Base-by-base conservation (phyloP, 2,888 invertebrate genomes). In the Drosophila paranaensis region DNA sequence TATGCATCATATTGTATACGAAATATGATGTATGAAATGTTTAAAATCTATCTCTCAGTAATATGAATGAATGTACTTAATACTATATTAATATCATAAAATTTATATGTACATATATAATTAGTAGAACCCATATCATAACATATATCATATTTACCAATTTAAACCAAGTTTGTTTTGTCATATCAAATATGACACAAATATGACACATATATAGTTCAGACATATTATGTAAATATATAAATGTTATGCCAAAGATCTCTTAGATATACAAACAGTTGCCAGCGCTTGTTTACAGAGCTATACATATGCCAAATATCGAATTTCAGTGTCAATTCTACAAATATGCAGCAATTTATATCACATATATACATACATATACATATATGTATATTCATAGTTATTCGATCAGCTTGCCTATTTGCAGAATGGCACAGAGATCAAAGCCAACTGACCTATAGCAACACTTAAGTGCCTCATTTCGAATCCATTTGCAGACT, bases 361-460 rank as follows among this genome's bases (percentile, higher is more conserved):
- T 46, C 14, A 27, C 9, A 33, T 9, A 30, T 30, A 42, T 20
- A 10, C 6, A 20, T 20, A 4, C 2, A 33, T 5, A 37, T 1
- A n/a, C 2, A n/a, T 14, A 27, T 2, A 16, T 33, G n/a, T 3
- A 6, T 25, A 13, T 37, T 33, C 35, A 16, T 14, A 20, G 13
- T 8, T 51, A 20, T 37, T 13, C 51, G 20, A 51, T 53, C 37
- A 6, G 16, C 50, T 33, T 33, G 16, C 16, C 16, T 33, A 40
- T 54, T 54, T 40, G 27, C 27, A n/a, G 48, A 33, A 50, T 33
- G 35, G 20, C n/a, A 30, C 6, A 30, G 57, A 63, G 77, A 73
- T 76, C 78, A 74, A 78, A 78, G 64, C 51, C 42, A 35, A 33
- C 58, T 78, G 79, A 70, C 60, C 77, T 51, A 60, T 63, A 33